Evolutionary conservation across 2,888 invertebrate species (phyloP), one percentile per base, ranked within the genome.

Genomic region (Cordilura impudica): DNA sequence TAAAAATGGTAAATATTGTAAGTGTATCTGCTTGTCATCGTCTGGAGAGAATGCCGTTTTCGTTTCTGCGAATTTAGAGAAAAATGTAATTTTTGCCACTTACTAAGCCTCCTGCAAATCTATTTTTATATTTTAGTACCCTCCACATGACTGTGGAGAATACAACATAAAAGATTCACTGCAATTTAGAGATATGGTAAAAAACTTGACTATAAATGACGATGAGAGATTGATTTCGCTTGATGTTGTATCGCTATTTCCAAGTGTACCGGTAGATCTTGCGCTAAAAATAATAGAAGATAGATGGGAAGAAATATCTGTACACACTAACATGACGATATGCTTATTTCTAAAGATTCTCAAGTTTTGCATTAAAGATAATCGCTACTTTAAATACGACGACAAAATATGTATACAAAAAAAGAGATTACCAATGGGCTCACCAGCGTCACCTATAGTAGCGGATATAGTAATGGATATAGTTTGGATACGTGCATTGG

Each of bases 401-500:
- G 19, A 51, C 31, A 47, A 18, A 12, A 31, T 65, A 5, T 49
- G 51, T 7, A 45, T 18, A 49, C 51, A 65, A 14, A 47, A 16
- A n/a, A 49, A 51, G 51, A 51, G 51, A 1, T 7, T 65, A 8
- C 65, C 65, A 0, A 65, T 65, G 65, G 66, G 66, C n/a, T 53
- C 66, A 3, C 31, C 66, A 23, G 35, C 45, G 14, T 67, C 43
- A 14, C 66, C 54, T n/a, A 67, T 67, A 21, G 19, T 53, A 26
- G 66, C 66, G 21, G 66, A 67, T 29, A 67, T 67, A 12, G 54
- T 67, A 12, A 54, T 67, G 66, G 66, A 67, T 21, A 54, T 31
- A 14, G 14, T 65, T 49, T 65, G 18, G 65, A 65, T 18, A 65
- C 23, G 18, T 49, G 29, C 5, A 47, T 65, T 23, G 21, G 16